Evolutionary conservation across 2,888 invertebrate species (phyloP), one percentile per base, ranked within the genome.

Genomic region (Cenopis cana): DNA sequence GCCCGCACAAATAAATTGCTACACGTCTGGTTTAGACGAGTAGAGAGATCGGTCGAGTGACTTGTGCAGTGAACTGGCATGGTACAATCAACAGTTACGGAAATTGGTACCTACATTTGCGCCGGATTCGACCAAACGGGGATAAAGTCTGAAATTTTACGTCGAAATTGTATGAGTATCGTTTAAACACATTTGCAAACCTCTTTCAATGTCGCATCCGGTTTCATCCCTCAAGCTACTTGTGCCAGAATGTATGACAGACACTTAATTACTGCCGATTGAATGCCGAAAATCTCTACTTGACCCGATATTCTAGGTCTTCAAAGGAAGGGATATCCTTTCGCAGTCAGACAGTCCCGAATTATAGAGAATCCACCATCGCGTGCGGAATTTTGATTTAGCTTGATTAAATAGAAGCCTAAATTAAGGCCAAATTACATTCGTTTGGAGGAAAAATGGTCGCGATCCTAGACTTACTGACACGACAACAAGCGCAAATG

Each of bases 371-470:
- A 68, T 69, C 70, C 65, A 46, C 56, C 64, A 66, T 70, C 73
- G 75, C 73, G 66, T 59, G 56, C 69, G 41, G 77, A 78, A 78
- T 77, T 75, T 73, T 72, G 75, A 77, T 75, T 74, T 73, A 68
- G 52, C 29, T 74, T 74, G 74, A 75, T 76, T 75, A 77, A 77
- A 77, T 75, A 74, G 55, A 73, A 66, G 52, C 67, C 69, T 74
- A 60, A 69, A 69, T 69, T 69, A 57, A 64, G 64, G 52, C 33
- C 46, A 20, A 70, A 70, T 70, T 70, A 66, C 59, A 52, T 59
- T 65, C 59, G 65, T 66, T 70, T 46, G 57, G 33, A 50, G 65
- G 41, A 66, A 66, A 65, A 69, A 65, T 54, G 12, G 54, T 46
- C 61, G 17, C 20, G 10, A 33, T 49, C 2, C 24, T 59, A 52